These are phyloP conservation scores for Philereme transversata DNA, from an alignment of 2,888 invertebrate species.

Conservation along the genomic window DNA sequence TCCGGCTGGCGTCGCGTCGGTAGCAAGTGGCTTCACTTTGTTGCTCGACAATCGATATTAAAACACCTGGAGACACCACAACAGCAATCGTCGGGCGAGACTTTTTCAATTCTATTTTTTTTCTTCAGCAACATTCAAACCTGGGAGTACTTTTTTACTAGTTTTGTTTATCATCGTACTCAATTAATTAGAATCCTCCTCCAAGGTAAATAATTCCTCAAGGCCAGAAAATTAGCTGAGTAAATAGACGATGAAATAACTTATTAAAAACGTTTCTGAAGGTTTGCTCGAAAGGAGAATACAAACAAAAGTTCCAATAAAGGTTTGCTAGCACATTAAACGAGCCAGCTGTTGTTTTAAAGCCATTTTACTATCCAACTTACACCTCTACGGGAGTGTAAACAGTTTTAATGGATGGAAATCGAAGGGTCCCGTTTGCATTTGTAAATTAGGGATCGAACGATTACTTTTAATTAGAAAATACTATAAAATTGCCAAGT, in stretches of 20 bases:
- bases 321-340: conserved; percentile 28
- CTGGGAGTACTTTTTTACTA: too few species aligned
- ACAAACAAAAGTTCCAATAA: conserved; percentile 25
- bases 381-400: conserved; percentile 23
- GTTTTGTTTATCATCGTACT: too few species aligned
- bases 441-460: conserved; percentile 25
- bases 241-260: conserved; percentile 14
- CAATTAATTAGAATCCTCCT: too few species aligned
- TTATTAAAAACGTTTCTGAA: conserved; percentile 11
- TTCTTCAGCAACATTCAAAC: too few species aligned
- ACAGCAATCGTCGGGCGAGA: too few species aligned
- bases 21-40: not conserved
- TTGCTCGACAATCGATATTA: not conserved
- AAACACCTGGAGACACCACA: too few species aligned
- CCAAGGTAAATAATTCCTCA: not conserved
- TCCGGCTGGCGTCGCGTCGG: not conserved
- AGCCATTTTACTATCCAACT: conserved; percentile 25
- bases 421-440: conserved; percentile 27
- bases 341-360: conserved; percentile 28
- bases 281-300: conserved; percentile 10
- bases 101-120: too few species aligned
- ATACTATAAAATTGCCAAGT: conserved; percentile 8
- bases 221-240: conserved; percentile 9
- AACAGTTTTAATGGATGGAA: conserved; percentile 29
- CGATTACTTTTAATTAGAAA: conserved; percentile 24